Conservation (phyloP, 2,797 vertebrate species). For the Microtus agrestis region DNA sequence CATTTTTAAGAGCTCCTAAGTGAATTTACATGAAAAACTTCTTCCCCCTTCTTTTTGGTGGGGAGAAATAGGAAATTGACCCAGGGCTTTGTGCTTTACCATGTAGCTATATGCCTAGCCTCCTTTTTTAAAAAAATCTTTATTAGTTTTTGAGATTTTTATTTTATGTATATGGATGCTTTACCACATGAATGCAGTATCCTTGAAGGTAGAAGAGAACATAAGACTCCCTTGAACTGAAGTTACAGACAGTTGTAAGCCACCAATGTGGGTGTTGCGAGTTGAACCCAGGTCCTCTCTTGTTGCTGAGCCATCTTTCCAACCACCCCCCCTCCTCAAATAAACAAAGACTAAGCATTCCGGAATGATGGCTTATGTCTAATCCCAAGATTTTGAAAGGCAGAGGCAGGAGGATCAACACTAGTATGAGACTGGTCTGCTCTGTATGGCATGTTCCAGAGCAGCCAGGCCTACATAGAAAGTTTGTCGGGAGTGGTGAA, state of each 20-base stretch:
- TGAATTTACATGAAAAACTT: neutral
- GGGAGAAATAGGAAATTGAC: neutral
- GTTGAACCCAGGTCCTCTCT: too few species aligned
- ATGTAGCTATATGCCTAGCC: neutral
- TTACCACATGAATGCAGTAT: neutral
- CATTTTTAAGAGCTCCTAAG: neutral
- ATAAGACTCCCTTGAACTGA: neutral
- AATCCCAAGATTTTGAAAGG: neutral
- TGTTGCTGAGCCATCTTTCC: neutral
- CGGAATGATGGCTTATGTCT: neutral
- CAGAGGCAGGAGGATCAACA: neutral
- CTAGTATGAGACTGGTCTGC: neutral
- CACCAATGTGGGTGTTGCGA: neutral
- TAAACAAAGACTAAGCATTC: neutral
- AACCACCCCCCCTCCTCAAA: neutral
- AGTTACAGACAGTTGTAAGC: neutral
- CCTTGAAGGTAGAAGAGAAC: neutral
- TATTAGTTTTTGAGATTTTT: neutral
- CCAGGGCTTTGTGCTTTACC: neutral
- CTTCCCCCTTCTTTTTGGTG: neutral
- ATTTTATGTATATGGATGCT: neutral
- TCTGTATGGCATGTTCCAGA: neutral
- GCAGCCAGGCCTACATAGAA: neutral
- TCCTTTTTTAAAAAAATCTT: neutral
- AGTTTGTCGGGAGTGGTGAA: neutral